Evolutionary conservation across 2,113 vertebrate species (phyloP).

Genomic region (Barnardius zonarius): DNA sequence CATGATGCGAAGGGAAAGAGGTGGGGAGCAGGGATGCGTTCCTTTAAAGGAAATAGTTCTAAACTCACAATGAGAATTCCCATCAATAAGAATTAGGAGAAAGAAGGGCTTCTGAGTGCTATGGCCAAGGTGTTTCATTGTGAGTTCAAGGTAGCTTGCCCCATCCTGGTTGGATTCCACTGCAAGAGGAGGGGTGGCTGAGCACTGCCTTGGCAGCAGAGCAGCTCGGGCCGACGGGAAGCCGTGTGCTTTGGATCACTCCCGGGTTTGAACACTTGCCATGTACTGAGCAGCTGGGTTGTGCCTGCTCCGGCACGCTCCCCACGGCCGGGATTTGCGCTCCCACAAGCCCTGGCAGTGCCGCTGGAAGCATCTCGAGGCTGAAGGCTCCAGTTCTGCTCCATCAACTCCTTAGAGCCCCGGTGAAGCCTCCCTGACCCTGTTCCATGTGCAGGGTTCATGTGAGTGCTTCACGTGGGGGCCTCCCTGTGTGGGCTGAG

Average conservation of each 20-base stretch:
- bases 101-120: not conserved
- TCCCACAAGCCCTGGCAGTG: not conserved
- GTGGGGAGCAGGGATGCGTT: not conserved
- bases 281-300: not conserved
- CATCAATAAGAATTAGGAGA: too few species aligned
- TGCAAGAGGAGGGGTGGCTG: not conserved
- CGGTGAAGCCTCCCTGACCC: not conserved
- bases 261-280: not conserved
- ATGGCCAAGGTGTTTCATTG: not conserved
- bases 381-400: not conserved
- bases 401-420: not conserved
- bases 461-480: accelerated
- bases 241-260: not conserved
- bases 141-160: not conserved
- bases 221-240: not conserved
- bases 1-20: accelerated
- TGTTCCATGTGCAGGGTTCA: not conserved
- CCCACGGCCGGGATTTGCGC: not conserved
- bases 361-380: not conserved
- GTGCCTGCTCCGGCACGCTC: not conserved
- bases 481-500: not conserved
- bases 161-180: too few species aligned
- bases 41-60: not conserved
- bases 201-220: not conserved
- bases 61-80: not conserved